These are phyloP conservation scores for Pemphredon lugubris DNA, from an alignment of 2,888 invertebrate genomes.

Conservation along the genomic window DNA sequence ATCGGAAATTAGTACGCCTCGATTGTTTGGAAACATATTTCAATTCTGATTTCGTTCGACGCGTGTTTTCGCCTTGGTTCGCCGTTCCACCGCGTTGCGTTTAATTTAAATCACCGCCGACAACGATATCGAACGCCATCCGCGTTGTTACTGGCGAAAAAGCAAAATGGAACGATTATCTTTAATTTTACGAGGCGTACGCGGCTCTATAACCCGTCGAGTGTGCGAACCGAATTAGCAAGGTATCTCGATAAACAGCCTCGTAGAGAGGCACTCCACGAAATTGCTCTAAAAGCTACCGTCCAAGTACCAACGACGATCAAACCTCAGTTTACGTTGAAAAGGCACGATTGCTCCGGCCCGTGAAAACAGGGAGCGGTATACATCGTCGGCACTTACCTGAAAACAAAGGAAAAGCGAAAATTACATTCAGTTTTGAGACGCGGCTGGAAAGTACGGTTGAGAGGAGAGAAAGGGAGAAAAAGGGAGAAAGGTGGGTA, in stretches of 20 bases:
- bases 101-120: constrained; percentile 22
- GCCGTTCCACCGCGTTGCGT: neutral
- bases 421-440: constrained; percentile 59
- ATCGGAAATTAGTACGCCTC: no score
- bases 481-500: no score
- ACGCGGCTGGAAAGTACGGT: constrained; percentile 42
- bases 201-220: constrained; percentile 9
- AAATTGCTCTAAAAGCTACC: neutral
- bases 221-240: constrained; percentile 31
- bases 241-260: constrained; percentile 18
- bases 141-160: neutral
- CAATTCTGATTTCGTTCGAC: constrained; percentile 19
- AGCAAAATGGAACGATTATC: constrained; percentile 36
- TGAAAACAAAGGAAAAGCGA: constrained; percentile 71
- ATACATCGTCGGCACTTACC: constrained; percentile 68
- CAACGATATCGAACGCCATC: constrained; percentile 1
- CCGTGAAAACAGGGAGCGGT: constrained; percentile 1
- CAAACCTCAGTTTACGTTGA: constrained; percentile 40
- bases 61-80: neutral
- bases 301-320: constrained; percentile 12
- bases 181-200: constrained; percentile 36
- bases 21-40: constrained; percentile 25
- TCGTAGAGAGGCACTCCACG: neutral
- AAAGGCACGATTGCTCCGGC: constrained; percentile 16
- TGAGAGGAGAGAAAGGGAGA: constrained; percentile 15